Conservation (phyloP, 2,888 invertebrate genomes). For the Rhodophaea formosa region DNA sequence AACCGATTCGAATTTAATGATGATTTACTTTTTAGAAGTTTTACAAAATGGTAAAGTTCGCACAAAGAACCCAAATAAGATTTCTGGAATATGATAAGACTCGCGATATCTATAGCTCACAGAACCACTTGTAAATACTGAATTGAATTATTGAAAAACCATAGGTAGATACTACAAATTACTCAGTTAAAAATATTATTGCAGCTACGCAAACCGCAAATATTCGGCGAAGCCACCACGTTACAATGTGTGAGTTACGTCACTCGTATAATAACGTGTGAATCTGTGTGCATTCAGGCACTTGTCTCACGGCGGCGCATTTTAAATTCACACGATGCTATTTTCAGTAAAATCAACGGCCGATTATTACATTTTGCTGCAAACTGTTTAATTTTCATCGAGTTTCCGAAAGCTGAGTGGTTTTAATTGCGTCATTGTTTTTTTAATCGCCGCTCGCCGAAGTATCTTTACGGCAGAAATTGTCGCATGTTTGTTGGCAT, state of each 20-base stretch:
- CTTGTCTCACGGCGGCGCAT: slow-evolving; percentile 5
- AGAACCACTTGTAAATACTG: too few species aligned
- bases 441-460: neutral
- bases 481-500: neutral
- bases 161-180: too few species aligned
- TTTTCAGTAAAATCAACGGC: neutral
- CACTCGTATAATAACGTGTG: neutral
- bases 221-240: too few species aligned
- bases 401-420: neutral
- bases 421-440: neutral
- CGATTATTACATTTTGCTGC: slow-evolving; percentile 1
- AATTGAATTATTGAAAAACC: too few species aligned
- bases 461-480: neutral
- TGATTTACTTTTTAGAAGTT: too few species aligned
- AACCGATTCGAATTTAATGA: too few species aligned
- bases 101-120: too few species aligned
- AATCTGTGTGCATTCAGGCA: neutral
- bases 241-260: neutral
- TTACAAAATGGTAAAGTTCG: too few species aligned
- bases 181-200: too few species aligned
- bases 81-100: too few species aligned
- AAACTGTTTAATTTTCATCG: neutral
- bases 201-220: too few species aligned
- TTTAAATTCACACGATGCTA: slow-evolving; percentile 7
- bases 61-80: too few species aligned